Evolutionary conservation across 2,113 vertebrate species (phyloP).

Genomic region (Enhydra lutris): DNA sequence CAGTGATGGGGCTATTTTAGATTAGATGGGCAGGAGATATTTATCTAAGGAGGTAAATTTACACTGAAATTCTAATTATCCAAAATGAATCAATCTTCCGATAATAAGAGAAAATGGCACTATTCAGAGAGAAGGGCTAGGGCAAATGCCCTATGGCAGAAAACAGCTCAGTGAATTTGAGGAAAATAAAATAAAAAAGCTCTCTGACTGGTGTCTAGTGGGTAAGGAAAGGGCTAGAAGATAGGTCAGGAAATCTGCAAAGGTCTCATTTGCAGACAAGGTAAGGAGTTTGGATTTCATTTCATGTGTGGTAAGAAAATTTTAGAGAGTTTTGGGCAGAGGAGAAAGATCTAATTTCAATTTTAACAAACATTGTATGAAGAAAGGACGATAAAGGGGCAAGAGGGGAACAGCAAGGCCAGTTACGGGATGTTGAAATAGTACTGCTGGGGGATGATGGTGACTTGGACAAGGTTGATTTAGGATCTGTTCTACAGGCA

Average conservation of each 20-base stretch:
- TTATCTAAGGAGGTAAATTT: background rate
- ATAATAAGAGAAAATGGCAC: background rate
- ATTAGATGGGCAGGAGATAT: background rate
- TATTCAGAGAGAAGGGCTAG: background rate
- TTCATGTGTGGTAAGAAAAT: background rate
- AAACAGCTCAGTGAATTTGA: background rate
- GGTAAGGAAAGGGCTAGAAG: background rate
- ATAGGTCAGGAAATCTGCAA: background rate
- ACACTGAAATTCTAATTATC: background rate
- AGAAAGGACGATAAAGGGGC: background rate
- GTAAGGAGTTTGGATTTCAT: background rate
- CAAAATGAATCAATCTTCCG: background rate
- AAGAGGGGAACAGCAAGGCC: background rate
- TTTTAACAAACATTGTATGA: background rate
- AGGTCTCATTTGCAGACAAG: background rate
- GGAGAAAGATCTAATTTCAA: background rate
- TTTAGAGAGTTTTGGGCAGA: background rate
- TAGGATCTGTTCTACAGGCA: background rate
- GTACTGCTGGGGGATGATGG: background rate
- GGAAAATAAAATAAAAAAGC: background rate
- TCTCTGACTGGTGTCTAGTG: background rate
- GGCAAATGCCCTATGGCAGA: background rate
- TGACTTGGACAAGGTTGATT: background rate
- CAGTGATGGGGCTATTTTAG: background rate
- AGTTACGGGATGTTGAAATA: background rate